Base-by-base conservation (phyloP, 2,113 vertebrate genomes). In the Oryzias melastigma region DNA sequence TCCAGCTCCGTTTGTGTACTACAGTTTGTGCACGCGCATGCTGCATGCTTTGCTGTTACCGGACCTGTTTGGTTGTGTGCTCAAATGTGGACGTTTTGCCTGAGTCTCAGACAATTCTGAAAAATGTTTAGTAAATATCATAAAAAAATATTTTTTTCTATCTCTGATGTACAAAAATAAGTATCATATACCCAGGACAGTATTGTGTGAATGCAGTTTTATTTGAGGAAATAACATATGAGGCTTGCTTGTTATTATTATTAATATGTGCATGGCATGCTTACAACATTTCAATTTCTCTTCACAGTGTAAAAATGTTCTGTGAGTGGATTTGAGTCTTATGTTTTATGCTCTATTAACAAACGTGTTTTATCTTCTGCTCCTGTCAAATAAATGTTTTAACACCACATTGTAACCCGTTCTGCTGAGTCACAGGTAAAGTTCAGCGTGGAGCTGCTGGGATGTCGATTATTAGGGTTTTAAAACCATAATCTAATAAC, bases 261-360 rank as follows among this genome's bases (percentile, higher is more conserved):
- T 57, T 17, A 80, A 22, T 72, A 57, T 83, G 64, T 86, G 90
- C 91, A 91, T 89, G 90, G 86, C 89, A 91, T 91, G 90, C 73
- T 77, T 88, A 87, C 58, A 73, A 58, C 68, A 69, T 89, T 71
- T 45, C 14, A 75, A 5, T 25, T 85, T 80, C 64, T 61, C 69
- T 73, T 80, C 74, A 72, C 66, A 69, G 52, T 88, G 65, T 82
- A 70, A 63, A 71, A 78, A 60, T 68, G 69, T 83, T 73, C 64
- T 57, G 49, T 73, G 14, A 41, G 47, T 84, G 75, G 71, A 64
- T 67, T 75, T 73, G 19, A 60, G 44, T 84, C 53, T 74, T 74
- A 40, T 77, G 73, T 71, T 82, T 54, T 78, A 76, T 75, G 79
- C 78, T 82, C 48, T 83, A 73, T 86, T 85, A 73, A 83, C 71